Evolutionary conservation across 2,888 invertebrate species (phyloP).

Genomic region (Maniola hyperantus): DNA sequence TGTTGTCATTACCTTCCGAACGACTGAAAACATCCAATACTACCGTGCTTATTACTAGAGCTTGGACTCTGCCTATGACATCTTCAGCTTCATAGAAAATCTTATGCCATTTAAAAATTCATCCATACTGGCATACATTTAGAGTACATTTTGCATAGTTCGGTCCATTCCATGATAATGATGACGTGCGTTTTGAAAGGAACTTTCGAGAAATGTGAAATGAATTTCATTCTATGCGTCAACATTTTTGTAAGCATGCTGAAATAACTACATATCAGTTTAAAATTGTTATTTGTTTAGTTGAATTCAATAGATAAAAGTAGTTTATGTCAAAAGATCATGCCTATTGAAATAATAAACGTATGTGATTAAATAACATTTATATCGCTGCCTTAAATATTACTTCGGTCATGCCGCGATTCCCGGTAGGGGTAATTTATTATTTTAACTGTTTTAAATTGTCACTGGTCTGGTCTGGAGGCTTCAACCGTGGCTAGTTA

Average conservation of each 20-base stretch:
- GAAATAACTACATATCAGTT: slow-evolving; percentile 7
- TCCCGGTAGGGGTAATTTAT: too few relatives aligned
- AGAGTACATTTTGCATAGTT: slow-evolving; percentile 23
- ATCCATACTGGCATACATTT: background rate
- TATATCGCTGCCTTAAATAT: too few relatives aligned
- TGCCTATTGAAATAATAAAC: background rate
- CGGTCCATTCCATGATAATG: slow-evolving; percentile 18
- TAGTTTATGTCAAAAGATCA: background rate
- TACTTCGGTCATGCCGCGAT: too few relatives aligned
- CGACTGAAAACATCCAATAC: slow-evolving; percentile 32
- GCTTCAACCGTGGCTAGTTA: too few relatives aligned
- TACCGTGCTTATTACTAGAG: slow-evolving; percentile 32
- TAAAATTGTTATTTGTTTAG: slow-evolving; percentile 14
- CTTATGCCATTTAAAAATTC: slow-evolving; percentile 8
- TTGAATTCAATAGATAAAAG: slow-evolving; percentile 12
- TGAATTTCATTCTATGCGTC: slow-evolving; percentile 26
- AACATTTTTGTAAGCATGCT: slow-evolving; percentile 19
- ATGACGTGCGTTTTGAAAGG: slow-evolving; percentile 27
- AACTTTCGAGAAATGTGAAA: slow-evolving; percentile 28
- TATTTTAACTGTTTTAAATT: too few relatives aligned
- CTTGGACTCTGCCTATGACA: slow-evolving; percentile 36
- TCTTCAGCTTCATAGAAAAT: slow-evolving; percentile 31
- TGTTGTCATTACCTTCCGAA: slow-evolving; percentile 1
- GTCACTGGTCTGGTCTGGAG: too few relatives aligned
- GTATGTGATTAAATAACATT: too few relatives aligned